phyloP scores from a whole-genome alignment of 2,888 invertebrate species.

The Yponomeuta malinellus region DNA sequence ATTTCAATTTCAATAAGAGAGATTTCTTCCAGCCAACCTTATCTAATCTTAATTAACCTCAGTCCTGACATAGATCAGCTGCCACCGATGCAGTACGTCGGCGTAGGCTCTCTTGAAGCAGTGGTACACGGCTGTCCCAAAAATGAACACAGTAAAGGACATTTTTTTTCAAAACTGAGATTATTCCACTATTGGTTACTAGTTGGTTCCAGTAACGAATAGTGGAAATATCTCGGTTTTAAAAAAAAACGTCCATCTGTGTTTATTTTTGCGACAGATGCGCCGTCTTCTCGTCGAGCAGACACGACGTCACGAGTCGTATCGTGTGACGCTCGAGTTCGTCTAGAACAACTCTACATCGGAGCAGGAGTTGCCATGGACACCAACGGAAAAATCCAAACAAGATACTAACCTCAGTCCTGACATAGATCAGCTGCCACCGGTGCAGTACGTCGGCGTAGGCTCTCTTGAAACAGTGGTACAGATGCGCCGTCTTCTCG shows the following conservation, averaged over 20 bases:
- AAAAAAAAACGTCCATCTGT: too few relatives aligned
- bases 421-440: slow-evolving; percentile 87
- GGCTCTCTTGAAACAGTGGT: slow-evolving; percentile 88
- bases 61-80: slow-evolving; percentile 85
- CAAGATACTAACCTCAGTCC: slow-evolving; percentile 78
- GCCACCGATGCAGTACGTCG: slow-evolving; percentile 91
- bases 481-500: slow-evolving; percentile 72
- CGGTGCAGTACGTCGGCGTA: slow-evolving; percentile 93
- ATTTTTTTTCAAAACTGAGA: too few relatives aligned
- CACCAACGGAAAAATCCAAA: slow-evolving; percentile 16
- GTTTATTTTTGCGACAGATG: slow-evolving; percentile 40
- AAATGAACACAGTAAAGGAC: too few relatives aligned
- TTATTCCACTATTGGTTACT: too few relatives aligned
- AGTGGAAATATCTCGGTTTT: too few relatives aligned
- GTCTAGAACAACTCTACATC: slow-evolving; percentile 85
- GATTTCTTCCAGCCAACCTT: too few relatives aligned
- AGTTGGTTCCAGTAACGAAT: too few relatives aligned
- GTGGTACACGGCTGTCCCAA: slow-evolving; percentile 73
- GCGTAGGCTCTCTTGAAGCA: slow-evolving; percentile 92
- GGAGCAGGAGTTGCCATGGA: slow-evolving; percentile 91
- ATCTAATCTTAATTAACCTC: slow-evolving; percentile 62
- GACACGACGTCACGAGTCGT: slow-evolving; percentile 40
- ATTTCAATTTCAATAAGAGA: too few relatives aligned
- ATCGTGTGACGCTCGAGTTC: slow-evolving; percentile 51
- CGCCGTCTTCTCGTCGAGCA: slow-evolving; percentile 61